phyloP scores from a whole-genome alignment of 1,140 invertebrate genomes.

The Panagrolaimus sp. region DNA sequence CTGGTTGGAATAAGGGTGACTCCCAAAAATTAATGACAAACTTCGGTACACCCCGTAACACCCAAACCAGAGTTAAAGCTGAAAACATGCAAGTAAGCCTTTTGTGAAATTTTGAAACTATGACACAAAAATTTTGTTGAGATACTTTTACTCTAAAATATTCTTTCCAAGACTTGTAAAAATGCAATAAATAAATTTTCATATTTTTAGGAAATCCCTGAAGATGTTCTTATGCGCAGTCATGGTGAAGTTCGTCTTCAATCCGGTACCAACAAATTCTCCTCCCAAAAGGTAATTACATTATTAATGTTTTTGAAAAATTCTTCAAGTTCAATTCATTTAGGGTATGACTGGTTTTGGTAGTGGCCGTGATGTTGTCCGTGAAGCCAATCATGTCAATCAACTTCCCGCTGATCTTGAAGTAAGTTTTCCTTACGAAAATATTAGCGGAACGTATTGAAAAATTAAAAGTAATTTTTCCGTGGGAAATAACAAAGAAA shows the following conservation, averaged over 20 bases:
- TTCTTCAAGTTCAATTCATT: too few species aligned
- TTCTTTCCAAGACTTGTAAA: too few species aligned
- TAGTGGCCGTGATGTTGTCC: constrained; percentile 58
- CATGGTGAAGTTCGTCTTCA: constrained; percentile 59
- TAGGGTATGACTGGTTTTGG: constrained; percentile 54
- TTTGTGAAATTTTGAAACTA: not conserved
- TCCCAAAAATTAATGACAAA: constrained; percentile 60
- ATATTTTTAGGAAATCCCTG: constrained; percentile 50
- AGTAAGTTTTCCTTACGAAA: constrained; percentile 27
- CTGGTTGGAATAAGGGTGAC: constrained; percentile 60
- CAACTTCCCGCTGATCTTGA: constrained; percentile 54
- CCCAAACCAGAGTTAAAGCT: constrained; percentile 55
- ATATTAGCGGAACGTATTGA: too few species aligned
- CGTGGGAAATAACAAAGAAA: too few species aligned
- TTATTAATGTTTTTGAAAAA: too few species aligned
- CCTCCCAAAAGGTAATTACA: not conserved
- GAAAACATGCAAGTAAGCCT: constrained; percentile 53
- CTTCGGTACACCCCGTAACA: constrained; percentile 60
- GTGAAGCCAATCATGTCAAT: constrained; percentile 54
- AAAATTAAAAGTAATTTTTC: too few species aligned
- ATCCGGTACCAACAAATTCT: constrained; percentile 54
- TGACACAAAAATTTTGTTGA: not conserved
- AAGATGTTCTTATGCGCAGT: constrained; percentile 49
- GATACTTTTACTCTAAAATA: too few species aligned
- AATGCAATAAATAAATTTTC: too few species aligned